Conservation (phyloP, 2,797 vertebrate genomes). For the Sciaenops ocellatus region DNA sequence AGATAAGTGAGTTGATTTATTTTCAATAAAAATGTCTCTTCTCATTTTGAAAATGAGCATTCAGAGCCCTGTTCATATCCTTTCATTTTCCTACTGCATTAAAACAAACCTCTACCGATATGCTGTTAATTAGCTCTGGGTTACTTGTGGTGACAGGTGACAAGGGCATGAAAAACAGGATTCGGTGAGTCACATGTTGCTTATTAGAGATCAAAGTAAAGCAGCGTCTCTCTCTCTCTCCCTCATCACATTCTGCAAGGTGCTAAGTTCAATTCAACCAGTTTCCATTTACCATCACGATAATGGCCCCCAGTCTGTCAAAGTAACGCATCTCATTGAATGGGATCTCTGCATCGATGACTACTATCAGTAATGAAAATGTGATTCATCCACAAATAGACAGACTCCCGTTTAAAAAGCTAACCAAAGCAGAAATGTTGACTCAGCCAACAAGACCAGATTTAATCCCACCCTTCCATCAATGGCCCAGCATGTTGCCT, state of each 20-base stretch:
- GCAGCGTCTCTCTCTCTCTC: not conserved
- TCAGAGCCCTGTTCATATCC: not conserved
- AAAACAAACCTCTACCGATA: not conserved
- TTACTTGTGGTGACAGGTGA: slow-evolving; percentile 4
- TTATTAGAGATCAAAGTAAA: slow-evolving; percentile 47
- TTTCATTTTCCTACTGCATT: not conserved
- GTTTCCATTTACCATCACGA: slow-evolving; percentile 42
- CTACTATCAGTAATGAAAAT: slow-evolving; percentile 25
- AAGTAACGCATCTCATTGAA: slow-evolving; percentile 48
- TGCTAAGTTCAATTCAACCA: slow-evolving; percentile 21
- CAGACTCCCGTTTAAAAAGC: slow-evolving; percentile 29
- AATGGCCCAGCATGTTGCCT: slow-evolving; percentile 36
- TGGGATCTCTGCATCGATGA: slow-evolving; percentile 38
- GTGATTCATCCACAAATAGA: slow-evolving; percentile 53
- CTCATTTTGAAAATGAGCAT: not conserved
- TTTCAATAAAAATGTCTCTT: not conserved
- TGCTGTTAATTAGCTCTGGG: not conserved
- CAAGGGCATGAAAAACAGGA: not conserved
- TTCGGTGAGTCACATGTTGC: slow-evolving; percentile 12
- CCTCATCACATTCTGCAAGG: slow-evolving; percentile 1
- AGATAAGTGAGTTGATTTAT: not conserved
- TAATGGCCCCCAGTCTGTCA: slow-evolving; percentile 42
- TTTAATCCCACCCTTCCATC: slow-evolving; percentile 44
- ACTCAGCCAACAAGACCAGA: slow-evolving; percentile 50
- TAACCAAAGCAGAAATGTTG: slow-evolving; percentile 59